Base-by-base conservation (phyloP, 2,888 invertebrate genomes). In the Eupithecia exiguata region DNA sequence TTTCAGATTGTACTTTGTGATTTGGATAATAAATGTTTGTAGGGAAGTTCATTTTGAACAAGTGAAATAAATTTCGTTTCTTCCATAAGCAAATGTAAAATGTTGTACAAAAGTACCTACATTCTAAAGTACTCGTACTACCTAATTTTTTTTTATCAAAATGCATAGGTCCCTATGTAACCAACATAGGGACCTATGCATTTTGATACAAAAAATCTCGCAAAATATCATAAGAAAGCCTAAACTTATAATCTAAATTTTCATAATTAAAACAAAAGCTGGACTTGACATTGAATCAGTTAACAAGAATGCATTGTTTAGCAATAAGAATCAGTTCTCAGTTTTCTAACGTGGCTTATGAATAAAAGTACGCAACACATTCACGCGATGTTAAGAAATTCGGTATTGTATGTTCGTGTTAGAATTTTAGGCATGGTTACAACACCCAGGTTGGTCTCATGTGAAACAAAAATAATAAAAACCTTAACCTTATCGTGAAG, bases 261-360 rank as follows among this genome's bases (percentile, higher is more conserved):
- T n/a, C n/a, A n/a, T n/a, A n/a, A n/a, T n/a, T n/a, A n/a, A n/a
- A n/a, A 78, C 78, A 79, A 80, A 74, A 68, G 74, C 68, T 78
- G 75, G 70, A 75, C 78, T 78, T 80, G 80, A 78, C 79, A 80
- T 79, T 80, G 79, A 68, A 63, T 12, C n/a, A 38, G 10, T 16
- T 10, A 0, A 78, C 61, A 63, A 74, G 63, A 68, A 74, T 63
- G 73, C 72, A 78, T 76, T 78, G 79, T 79, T 74, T 69, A 58
- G 77, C 74, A 79, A 78, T 75, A 74, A 68, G 58, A 72, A 71
- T 74, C 68, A 53, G 49, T 67, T 74, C 62, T 69, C 61, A 73
- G 66, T 70, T 70, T 74, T 76, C 72, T 70, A 73, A 71, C 71
- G 72, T 40, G 68, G 38, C 40, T 68, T 46, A 40, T 62, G n/a